phyloP scores from a whole-genome alignment of 2,797 vertebrate genomes.

The Neopelma chrysocephalum region DNA sequence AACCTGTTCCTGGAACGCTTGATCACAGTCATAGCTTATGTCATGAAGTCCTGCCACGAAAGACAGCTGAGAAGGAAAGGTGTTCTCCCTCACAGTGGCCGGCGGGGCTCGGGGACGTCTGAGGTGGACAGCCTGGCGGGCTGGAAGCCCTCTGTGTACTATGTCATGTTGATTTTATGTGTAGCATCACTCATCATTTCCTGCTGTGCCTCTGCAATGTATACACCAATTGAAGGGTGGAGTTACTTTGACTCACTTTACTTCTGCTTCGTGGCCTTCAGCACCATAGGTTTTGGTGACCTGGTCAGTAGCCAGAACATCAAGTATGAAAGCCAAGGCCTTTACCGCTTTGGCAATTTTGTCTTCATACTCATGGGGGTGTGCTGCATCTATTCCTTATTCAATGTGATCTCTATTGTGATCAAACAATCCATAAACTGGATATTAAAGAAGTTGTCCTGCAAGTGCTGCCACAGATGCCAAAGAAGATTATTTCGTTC shows the following conservation, averaged over 20 bases:
- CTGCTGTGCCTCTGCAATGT: conserved; percentile 93
- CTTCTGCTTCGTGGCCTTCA: conserved; percentile 97
- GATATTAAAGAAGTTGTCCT: conserved; percentile 85
- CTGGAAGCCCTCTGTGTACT: conserved; percentile 96
- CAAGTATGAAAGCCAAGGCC: conserved; percentile 81
- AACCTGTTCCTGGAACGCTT: conserved; percentile 95
- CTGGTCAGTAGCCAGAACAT: conserved; percentile 91
- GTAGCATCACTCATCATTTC: conserved; percentile 88
- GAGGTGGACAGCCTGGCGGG: conserved; percentile 76
- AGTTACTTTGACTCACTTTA: conserved; percentile 93
- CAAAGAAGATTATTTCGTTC: conserved; percentile 77
- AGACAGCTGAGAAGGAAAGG: conserved; percentile 80
- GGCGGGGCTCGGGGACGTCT: conserved; percentile 31
- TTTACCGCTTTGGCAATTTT: conserved; percentile 91
- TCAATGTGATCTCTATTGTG: conserved; percentile 95
- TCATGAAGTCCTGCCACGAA: conserved; percentile 87
- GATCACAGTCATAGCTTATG: conserved; percentile 88
- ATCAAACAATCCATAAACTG: conserved; percentile 97
- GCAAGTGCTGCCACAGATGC: conserved; percentile 78
- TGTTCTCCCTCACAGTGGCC: conserved; percentile 69
- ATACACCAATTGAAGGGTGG: conserved; percentile 89
- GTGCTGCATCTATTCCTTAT: conserved; percentile 96
- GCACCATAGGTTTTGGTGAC: conserved; percentile 95
- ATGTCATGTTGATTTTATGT: conserved; percentile 92
- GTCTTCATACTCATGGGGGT: conserved; percentile 93